Base-by-base conservation (phyloP, 2,888 invertebrate genomes). In the Ametastegia equiseti region DNA sequence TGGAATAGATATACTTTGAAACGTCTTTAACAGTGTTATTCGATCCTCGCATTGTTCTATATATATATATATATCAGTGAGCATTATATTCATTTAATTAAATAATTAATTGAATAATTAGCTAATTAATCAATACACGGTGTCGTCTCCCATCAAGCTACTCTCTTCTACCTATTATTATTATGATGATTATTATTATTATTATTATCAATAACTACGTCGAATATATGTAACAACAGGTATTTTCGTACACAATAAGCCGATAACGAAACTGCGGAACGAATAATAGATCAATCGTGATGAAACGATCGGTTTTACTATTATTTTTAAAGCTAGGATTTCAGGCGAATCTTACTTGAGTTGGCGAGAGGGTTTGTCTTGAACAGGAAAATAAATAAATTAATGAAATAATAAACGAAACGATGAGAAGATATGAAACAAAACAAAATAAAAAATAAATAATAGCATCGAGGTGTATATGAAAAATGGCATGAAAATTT, bases 391-490 rank as follows among this genome's bases (percentile, higher is more conserved):
- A 11, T 19, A 13, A 65, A 65, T 65, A 33, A 36, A 65, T 65
- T 65, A 67, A 13, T 27, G 11, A 23, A 9, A 63, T 3, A 30
- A 30, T 13, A 30, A 63, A 63, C 7, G 19, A 54, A 54, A 54
- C 15, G 9, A 1, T n/a, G n/a, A 23, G 19, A 19, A 54, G 19
- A 7, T 23, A 54, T 19, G 9, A 23, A 23, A 54, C 15, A 54
- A 54, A 19, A 45, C 11, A 80, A 39, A 57, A 83, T 82, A 27
- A 27, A 65, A 77, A 82, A 79, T 2, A 63, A 80, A 45, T 39
- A 36, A 30, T n/a, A 78, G 81, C 81, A 81, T 80, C 81, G 69
- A 42, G 23, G 1, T n/a, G n/a, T n/a, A n/a, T n/a, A n/a, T n/a
- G n/a, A n/a, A n/a, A n/a, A n/a, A n/a, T n/a, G n/a, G n/a, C n/a